Evolutionary conservation across 2,797 vertebrate species (phyloP).

Genomic region (Hoplostethus atlanticus): DNA sequence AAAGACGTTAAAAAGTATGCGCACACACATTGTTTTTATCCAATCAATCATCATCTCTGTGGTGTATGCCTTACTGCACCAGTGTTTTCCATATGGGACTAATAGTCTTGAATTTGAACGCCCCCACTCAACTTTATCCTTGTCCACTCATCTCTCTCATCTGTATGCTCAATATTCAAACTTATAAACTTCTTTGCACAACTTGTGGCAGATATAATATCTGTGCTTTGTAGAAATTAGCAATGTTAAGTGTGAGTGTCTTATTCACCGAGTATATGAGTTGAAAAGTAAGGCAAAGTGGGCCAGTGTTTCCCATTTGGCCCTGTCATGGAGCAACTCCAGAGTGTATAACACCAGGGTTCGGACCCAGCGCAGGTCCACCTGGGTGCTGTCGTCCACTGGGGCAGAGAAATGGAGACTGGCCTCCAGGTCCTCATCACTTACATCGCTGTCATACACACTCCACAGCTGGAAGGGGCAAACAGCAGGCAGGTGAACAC

Average conservation of each 20-base stretch:
- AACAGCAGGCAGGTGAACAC: conserved; percentile 6
- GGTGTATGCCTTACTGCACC: background rate
- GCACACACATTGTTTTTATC: background rate
- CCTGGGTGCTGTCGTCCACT: conserved; percentile 86
- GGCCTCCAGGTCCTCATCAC: conserved; percentile 85
- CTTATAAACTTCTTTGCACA: no score
- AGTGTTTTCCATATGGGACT: no score
- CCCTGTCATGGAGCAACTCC: conserved; percentile 87
- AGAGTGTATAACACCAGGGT: conserved; percentile 89
- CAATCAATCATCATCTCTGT: no score
- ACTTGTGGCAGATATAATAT: background rate
- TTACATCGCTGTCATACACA: conserved; percentile 84
- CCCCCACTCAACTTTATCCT: background rate
- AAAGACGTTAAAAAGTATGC: background rate
- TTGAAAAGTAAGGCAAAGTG: conserved; percentile 93
- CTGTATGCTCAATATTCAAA: background rate
- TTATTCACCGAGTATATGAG: conserved; percentile 69
- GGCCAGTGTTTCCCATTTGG: conserved; percentile 92
- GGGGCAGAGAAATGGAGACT: conserved; percentile 85
- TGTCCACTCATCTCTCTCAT: background rate
- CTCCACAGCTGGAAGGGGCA: conserved; percentile 81
- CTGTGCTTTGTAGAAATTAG: background rate
- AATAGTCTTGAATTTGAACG: background rate
- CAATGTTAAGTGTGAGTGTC: background rate
- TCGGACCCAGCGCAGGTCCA: conserved; percentile 90